phyloP scores from a whole-genome alignment of 2,113 vertebrate species.

The Todiramphus saurophagus region DNA sequence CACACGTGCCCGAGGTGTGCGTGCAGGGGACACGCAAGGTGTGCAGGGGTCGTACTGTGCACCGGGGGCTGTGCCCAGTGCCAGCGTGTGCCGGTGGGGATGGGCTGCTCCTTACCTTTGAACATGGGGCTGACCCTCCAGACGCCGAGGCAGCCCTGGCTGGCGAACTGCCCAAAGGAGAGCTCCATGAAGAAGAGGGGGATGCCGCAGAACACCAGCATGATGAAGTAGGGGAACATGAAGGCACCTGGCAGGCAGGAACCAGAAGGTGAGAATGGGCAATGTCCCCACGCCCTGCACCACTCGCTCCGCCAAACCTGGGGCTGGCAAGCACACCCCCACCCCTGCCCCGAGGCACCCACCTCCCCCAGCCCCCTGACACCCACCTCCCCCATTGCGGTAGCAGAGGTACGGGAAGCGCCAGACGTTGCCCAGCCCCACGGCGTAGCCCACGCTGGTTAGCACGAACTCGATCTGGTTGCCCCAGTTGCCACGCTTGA shows the following conservation, averaged over 20 bases:
- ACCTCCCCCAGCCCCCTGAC: accelerated
- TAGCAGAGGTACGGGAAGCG: constrained; percentile 99
- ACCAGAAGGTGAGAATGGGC: background rate
- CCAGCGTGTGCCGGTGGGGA: accelerated
- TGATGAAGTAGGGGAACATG: constrained; percentile 98
- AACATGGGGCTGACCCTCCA: constrained; percentile 99
- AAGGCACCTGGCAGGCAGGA: constrained; percentile 85
- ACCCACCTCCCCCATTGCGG: constrained; percentile 95
- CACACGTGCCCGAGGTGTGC: background rate
- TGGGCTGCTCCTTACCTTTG: constrained; percentile 84
- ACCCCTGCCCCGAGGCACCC: background rate
- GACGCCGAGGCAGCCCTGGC: constrained; percentile 93
- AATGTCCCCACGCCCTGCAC: background rate
- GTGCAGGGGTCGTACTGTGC: accelerated
- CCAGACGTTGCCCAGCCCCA: constrained; percentile 98
- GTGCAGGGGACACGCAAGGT: accelerated
- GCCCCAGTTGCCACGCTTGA: constrained; percentile 95
- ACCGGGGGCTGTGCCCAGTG: accelerated
- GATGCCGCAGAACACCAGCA: constrained; percentile 97
- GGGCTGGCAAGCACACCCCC: too few species aligned
- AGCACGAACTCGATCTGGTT: constrained; percentile 99
- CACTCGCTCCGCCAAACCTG: background rate
- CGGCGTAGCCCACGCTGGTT: constrained; percentile 97
- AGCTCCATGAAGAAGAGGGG: constrained; percentile 98
- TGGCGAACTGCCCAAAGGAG: constrained; percentile 97